Percentiles rank a stretch among this genome's conserved stretches.
Evolutionary conservation across 1,140 invertebrate species (phyloP).

Genomic region (Listronotus bonariensis): DNA sequence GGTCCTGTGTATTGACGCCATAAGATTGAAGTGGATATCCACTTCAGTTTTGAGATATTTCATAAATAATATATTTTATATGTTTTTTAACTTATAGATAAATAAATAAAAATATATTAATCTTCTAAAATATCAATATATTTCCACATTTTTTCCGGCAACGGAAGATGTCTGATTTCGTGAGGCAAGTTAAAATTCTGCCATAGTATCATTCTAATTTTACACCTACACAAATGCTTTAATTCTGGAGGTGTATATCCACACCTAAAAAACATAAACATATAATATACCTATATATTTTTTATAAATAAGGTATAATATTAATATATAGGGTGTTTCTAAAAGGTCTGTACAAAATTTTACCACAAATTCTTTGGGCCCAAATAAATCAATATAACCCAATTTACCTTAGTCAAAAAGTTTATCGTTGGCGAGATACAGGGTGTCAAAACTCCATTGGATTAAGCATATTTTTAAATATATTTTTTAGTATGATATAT

Average conservation of each 20-base stretch:
- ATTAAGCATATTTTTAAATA: too few species aligned
- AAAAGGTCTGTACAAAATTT: too few species aligned
- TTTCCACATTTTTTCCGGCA: constrained; percentile 66
- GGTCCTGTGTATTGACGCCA: too few species aligned
- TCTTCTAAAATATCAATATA: constrained; percentile 77
- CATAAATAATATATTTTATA: background rate
- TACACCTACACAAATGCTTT: constrained; percentile 69
- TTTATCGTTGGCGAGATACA: too few species aligned
- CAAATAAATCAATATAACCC: too few species aligned
- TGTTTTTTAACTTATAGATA: background rate
- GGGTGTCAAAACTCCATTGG: too few species aligned
- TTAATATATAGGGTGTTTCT: background rate
- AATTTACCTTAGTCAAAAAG: too few species aligned
- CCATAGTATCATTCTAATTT: constrained; percentile 67
- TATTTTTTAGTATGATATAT: too few species aligned
- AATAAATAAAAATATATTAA: constrained; percentile 45
- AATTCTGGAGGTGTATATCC: constrained; percentile 64
- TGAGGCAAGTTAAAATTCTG: constrained; percentile 72
- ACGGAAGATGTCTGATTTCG: constrained; percentile 68
- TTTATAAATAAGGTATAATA: background rate
- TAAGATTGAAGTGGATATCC: too few species aligned
- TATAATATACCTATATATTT: too few species aligned
- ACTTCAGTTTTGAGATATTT: too few species aligned
- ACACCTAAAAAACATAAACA: constrained; percentile 53
- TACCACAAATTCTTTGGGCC: too few species aligned